A percentile compares a stretch with the other conserved stretches of the same genome.
phyloP scores from a whole-genome alignment of 2,797 vertebrate species.

The Schizopygopsis malacanthus region DNA sequence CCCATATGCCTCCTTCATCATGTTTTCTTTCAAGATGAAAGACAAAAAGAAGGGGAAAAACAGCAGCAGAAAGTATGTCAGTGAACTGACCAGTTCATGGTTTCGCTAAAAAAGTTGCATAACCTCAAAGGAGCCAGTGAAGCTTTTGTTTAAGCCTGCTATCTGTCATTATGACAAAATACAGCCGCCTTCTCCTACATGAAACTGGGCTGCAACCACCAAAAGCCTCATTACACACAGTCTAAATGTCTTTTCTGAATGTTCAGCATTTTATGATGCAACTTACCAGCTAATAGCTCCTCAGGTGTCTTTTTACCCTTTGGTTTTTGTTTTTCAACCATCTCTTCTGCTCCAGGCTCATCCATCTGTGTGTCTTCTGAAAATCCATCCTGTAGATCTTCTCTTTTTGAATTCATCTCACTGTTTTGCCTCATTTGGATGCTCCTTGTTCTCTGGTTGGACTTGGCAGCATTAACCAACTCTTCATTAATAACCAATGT shows the following conservation, averaged over 20 bases:
- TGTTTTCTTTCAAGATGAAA: slow-evolving; percentile 12
- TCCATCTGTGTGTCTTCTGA: slow-evolving; percentile 55
- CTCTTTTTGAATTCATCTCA: background rate
- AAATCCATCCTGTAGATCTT: slow-evolving; percentile 29
- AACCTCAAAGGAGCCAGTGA: slow-evolving; percentile 34
- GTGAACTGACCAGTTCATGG: slow-evolving; percentile 29
- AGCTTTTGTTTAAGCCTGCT: slow-evolving; percentile 12
- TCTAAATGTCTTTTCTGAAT: background rate
- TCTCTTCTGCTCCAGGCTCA: slow-evolving; percentile 29
- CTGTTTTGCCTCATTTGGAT: slow-evolving; percentile 26
- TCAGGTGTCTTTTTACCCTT: slow-evolving; percentile 62
- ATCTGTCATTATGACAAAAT: slow-evolving; percentile 35
- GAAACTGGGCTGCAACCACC: background rate
- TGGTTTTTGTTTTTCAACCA: slow-evolving; percentile 50
- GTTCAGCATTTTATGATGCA: background rate
- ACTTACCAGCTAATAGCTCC: slow-evolving; percentile 62
- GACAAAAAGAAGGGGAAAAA: background rate
- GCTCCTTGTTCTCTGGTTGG: slow-evolving; percentile 31
- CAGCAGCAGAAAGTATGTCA: slow-evolving; percentile 16
- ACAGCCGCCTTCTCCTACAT: background rate
- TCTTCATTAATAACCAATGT: slow-evolving; percentile 23
- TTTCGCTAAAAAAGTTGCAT: slow-evolving; percentile 15
- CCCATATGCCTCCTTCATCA: slow-evolving; percentile 34
- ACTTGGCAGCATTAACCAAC: slow-evolving; percentile 36
- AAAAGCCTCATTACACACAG: background rate